phyloP scores from a whole-genome alignment of 2,888 invertebrate species.

The Trypoxylon attenuatum region DNA sequence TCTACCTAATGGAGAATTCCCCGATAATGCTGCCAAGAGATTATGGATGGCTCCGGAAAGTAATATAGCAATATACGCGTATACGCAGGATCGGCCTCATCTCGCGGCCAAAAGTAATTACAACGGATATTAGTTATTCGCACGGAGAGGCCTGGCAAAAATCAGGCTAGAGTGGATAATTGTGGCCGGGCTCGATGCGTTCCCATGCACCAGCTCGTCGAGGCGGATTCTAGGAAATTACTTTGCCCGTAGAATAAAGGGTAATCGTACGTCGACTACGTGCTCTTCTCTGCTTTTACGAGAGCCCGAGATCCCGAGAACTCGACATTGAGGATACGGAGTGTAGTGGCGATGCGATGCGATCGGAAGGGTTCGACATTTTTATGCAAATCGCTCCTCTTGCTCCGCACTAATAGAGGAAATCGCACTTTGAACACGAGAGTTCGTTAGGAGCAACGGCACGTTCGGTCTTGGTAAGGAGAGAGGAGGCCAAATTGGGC shows the following conservation, averaged over 20 bases:
- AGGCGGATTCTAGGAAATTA: conserved; percentile 21
- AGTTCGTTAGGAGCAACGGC: too few species aligned
- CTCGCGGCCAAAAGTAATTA: conserved; percentile 22
- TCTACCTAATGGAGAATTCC: too few species aligned
- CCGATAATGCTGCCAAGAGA: too few species aligned
- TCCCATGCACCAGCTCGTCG: conserved; percentile 1
- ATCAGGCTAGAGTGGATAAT: conserved; percentile 18
- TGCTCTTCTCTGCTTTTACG: too few species aligned
- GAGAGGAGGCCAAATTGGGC: not conserved
- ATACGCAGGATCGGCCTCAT: conserved; percentile 2
- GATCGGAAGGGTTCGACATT: not conserved
- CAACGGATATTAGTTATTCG: conserved; percentile 18
- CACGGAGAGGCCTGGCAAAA: not conserved
- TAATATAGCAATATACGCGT: too few species aligned
- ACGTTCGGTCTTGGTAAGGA: not conserved
- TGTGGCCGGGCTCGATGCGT: too few species aligned
- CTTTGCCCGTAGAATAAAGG: conserved; percentile 1
- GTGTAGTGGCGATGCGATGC: not conserved
- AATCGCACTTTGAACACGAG: too few species aligned
- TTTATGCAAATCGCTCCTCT: conserved; percentile 16
- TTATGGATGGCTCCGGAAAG: not conserved
- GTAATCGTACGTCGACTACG: conserved; percentile 25
- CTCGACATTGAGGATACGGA: not conserved
- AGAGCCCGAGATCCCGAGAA: too few species aligned
- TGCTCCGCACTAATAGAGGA: not conserved